Evolutionary conservation across 2,888 invertebrate species (phyloP).

Genomic region (Diplolepis rosae): DNA sequence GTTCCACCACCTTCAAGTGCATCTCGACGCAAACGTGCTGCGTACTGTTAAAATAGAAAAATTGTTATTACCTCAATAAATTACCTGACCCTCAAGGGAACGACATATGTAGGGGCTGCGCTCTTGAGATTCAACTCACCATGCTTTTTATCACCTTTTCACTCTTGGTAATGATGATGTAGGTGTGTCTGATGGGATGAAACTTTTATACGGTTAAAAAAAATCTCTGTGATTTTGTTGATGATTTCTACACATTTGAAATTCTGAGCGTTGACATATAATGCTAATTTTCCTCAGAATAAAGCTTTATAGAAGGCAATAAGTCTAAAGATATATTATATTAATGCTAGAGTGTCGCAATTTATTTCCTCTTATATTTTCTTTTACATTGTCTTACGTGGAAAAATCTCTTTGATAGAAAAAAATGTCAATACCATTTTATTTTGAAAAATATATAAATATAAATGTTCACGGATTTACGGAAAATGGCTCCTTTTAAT

Average conservation of each 20-base stretch:
- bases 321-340: no score
- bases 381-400: no score
- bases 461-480: no score
- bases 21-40: slow-evolving; percentile 10
- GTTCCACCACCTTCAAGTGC: not conserved
- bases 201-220: not conserved
- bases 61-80: slow-evolving; percentile 49
- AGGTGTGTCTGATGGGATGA: not conserved
- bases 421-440: no score
- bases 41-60: slow-evolving; percentile 45
- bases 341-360: no score
- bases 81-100: slow-evolving; percentile 33
- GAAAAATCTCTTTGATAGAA: no score
- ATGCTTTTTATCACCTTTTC: not conserved
- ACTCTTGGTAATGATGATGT: slow-evolving; percentile 12
- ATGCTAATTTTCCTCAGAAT: no score
- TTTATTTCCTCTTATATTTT: no score
- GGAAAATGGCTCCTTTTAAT: no score
- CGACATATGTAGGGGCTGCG: not conserved
- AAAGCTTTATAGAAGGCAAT: no score
- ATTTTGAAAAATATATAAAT: no score
- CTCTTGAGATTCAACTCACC: slow-evolving; percentile 19
- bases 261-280: not conserved
- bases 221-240: not conserved
- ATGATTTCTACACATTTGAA: not conserved